Evolutionary conservation across 2,888 invertebrate genomes (phyloP).

Genomic region (Cryptus armator): DNA sequence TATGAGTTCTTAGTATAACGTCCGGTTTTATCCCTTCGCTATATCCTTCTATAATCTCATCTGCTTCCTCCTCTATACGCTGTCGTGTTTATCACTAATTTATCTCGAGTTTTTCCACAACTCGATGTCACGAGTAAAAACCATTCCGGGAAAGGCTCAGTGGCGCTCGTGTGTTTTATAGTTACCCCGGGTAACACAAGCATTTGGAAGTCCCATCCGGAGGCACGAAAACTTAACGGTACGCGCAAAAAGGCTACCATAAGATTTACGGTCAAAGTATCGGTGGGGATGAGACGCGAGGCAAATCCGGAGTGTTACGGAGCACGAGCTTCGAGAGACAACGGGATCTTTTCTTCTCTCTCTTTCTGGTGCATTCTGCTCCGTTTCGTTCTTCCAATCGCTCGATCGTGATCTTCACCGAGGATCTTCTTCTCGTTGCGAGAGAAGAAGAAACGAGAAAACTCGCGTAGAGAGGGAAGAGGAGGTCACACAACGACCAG

Average conservation of each 20-base stretch:
- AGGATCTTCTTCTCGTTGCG: conserved; percentile 54
- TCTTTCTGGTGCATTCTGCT: conserved; percentile 3
- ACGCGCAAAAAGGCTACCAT: too few species aligned
- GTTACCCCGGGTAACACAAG: too few species aligned
- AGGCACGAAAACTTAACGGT: too few species aligned
- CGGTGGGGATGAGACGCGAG: too few species aligned
- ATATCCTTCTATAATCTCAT: conserved; percentile 39
- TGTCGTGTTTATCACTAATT: conserved; percentile 43
- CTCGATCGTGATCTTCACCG: conserved; percentile 65
- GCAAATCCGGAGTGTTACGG: too few species aligned
- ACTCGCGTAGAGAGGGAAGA: conserved; percentile 18
- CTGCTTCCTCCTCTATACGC: conserved; percentile 1
- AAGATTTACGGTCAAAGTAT: too few species aligned
- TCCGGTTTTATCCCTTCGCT: neutral
- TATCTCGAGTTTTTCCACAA: conserved; percentile 59
- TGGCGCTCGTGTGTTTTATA: neutral
- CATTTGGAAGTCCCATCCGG: too few species aligned
- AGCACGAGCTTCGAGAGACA: too few species aligned
- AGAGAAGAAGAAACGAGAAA: conserved; percentile 36
- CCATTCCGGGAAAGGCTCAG: too few species aligned
- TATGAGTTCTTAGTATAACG: conserved; percentile 2
- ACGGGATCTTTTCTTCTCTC: neutral
- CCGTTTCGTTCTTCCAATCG: conserved; percentile 53
- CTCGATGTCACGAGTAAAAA: neutral
- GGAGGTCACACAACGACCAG: conserved; percentile 35